Conservation (phyloP, 53 echinoderm and acorn worm species). For the Astropecten irregularis region DNA sequence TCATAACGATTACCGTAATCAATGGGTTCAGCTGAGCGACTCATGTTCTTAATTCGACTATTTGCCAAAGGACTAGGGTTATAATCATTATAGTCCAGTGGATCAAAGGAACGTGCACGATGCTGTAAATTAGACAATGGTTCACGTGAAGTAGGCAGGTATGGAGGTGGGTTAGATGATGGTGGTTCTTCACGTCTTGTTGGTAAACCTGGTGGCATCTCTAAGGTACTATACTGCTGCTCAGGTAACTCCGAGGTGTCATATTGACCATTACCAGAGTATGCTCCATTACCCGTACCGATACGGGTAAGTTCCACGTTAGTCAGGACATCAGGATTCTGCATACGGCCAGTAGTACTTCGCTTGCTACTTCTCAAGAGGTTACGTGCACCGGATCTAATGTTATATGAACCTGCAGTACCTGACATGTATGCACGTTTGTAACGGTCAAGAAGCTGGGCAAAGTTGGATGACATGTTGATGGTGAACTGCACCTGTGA, state of each 20-base stretch:
- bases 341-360: background rate
- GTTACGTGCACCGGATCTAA: constrained; percentile 36
- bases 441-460: constrained; percentile 64
- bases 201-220: constrained; percentile 12
- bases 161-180: constrained; percentile 22
- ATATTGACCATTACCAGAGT: background rate
- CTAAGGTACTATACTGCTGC: constrained; percentile 21
- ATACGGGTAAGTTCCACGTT: constrained; percentile 9
- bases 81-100: constrained; percentile 37
- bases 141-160: constrained; percentile 19
- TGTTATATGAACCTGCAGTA: constrained; percentile 60
- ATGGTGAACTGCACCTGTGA: constrained; percentile 54
- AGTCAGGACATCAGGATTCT: background rate
- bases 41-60: constrained; percentile 2
- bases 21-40: constrained; percentile 43
- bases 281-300: background rate
- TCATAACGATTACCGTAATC: constrained; percentile 15
- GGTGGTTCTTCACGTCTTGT: constrained; percentile 3
- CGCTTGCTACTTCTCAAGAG: constrained; percentile 34
- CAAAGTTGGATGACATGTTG: constrained; percentile 49
- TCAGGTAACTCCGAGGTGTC: background rate
- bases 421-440: constrained; percentile 60
- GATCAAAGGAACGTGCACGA: constrained; percentile 15
- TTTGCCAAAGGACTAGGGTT: background rate
- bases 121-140: constrained; percentile 28